Evolutionary conservation across 2,888 invertebrate genomes (phyloP), one percentile per base, ranked within the genome.

Genomic region (Andrena fulva): DNA sequence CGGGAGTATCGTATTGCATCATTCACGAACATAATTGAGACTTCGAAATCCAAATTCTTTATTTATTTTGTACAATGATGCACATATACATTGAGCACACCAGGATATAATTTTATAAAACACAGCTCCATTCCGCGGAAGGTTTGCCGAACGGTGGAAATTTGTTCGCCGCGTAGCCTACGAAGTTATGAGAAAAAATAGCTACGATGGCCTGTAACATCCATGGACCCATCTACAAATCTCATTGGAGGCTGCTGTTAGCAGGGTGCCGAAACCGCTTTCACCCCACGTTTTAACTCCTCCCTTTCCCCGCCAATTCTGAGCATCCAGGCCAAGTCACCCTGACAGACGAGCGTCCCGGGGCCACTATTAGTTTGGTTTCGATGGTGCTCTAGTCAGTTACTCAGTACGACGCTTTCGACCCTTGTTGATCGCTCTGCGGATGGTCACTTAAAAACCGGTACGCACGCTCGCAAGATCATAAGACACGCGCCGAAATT

Each of bases 311-410:
- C 82, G 69, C 59, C 74, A 63, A 79, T 74, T 69, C 80, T 63
- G 74, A 82, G 78, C 85, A 86, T 74, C 81, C 79, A 79, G 72
- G 82, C 87, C 89, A 86, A 91, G 89, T 91, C 89, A 91, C 89
- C 91, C 92, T 89, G 89, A 90, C 90, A 89, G 91, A 89, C 90
- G 88, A 84, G 85, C 89, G 82, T 85, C 89, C 88, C 88, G 81
- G 86, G 88, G 89, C 88, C 84, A 91, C 91, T 92, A 92, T 92
- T 92, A 93, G 92, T 92, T 91, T 88, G 88, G 87, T 91, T 92
- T 90, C 85, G 91, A 91, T 92, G 92, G 91, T 91, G 91, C 89
- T 89, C 89, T 87, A 90, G 91, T 91, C 89, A 89, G 91, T 91
- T 90, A 87, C 88, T 88, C 91, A 89, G 85, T 87, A 87, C 87